Evolutionary conservation across 1,140 invertebrate species (phyloP).

Genomic region (Pararge aegeria): DNA sequence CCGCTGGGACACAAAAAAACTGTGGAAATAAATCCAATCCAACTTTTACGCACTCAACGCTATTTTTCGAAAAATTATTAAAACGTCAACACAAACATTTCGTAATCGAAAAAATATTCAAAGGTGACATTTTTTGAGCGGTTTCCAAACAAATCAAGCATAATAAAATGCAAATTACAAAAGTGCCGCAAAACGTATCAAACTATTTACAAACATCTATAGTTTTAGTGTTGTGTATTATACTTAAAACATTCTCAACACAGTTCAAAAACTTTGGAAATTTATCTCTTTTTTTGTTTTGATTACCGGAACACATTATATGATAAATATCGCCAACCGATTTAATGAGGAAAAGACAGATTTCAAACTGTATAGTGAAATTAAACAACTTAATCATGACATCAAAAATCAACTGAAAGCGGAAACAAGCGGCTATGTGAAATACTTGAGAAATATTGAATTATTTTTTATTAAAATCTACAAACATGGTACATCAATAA

Average conservation of each 20-base stretch:
- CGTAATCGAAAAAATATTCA: neutral
- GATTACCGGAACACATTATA: neutral
- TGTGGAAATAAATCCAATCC: neutral
- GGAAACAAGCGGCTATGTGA: no score
- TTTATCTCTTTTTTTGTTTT: neutral
- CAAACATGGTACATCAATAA: no score
- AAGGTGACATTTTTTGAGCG: constrained; percentile 9
- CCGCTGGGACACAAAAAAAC: constrained; percentile 21
- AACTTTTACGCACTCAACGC: neutral
- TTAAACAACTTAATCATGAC: no score
- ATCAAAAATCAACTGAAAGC: no score
- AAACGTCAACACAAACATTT: neutral
- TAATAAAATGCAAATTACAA: constrained; percentile 44
- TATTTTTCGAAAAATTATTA: neutral
- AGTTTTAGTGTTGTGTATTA: no score
- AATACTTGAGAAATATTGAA: no score
- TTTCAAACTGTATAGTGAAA: no score
- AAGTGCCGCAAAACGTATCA: constrained; percentile 41
- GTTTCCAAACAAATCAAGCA: constrained; percentile 36
- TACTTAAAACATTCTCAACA: no score
- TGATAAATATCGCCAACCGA: neutral
- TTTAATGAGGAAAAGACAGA: no score
- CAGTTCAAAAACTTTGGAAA: constrained; percentile 53
- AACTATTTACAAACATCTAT: constrained; percentile 44
- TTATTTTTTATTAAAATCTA: no score